Conservation (phyloP, 2,113 vertebrate genomes). For the Orthonyx spaldingii region DNA sequence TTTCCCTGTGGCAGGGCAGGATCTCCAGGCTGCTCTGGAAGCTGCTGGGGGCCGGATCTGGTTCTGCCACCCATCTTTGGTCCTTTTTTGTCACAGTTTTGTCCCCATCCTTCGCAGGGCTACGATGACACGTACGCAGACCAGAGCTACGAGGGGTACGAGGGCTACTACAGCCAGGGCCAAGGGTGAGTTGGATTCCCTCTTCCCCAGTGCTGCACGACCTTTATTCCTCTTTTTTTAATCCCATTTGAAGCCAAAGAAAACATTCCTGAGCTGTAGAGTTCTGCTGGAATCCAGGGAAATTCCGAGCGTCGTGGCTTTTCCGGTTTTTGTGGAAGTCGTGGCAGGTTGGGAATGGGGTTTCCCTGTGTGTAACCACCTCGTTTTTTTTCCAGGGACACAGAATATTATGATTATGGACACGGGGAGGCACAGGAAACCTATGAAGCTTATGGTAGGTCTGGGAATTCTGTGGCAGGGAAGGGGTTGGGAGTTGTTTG, state of each 20-base stretch:
- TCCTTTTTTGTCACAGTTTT: not conserved
- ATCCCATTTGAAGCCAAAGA: not conserved
- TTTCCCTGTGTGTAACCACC: not conserved
- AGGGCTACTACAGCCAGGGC: slow-evolving; percentile 90
- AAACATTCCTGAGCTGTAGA: not conserved
- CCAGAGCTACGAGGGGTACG: slow-evolving; percentile 88
- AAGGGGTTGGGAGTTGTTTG: not conserved
- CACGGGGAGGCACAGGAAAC: slow-evolving; percentile 92
- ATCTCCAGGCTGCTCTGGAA: not conserved
- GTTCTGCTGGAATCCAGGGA: not conserved
- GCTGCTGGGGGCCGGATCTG: not conserved
- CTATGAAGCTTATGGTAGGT: slow-evolving; percentile 91
- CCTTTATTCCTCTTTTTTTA: not conserved
- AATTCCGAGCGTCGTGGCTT: rapidly evolving
- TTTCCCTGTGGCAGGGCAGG: not conserved
- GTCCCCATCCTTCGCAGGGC: slow-evolving; percentile 66
- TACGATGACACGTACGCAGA: slow-evolving; percentile 92
- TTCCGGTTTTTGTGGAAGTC: not conserved
- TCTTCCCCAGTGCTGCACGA: not conserved
- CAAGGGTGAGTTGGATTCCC: slow-evolving; percentile 80
- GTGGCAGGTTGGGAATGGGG: not conserved
- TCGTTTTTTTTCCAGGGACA: slow-evolving; percentile 79
- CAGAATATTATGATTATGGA: slow-evolving; percentile 97
- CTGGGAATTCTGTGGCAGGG: not conserved
- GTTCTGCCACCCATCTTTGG: not conserved